Conservation (phyloP, 2,113 vertebrate genomes). For the Stictonetta naevosa region DNA sequence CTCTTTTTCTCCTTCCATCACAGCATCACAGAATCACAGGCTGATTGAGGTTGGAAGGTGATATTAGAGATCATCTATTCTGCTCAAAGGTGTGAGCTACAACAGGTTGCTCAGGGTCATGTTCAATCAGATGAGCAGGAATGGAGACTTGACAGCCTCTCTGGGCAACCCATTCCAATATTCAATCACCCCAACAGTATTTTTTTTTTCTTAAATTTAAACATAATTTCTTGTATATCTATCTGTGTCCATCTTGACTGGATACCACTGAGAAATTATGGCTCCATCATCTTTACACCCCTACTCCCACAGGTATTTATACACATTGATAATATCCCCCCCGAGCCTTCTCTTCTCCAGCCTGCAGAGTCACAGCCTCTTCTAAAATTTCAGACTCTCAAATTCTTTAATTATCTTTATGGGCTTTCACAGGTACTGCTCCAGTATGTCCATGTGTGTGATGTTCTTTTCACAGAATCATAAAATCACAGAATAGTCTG, state of each 20-base stretch:
- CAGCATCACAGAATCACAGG: background rate
- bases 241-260: background rate
- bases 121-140: background rate
- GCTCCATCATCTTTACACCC: background rate
- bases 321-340: fast-evolving
- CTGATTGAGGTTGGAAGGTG: background rate
- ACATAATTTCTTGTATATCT: background rate
- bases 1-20: background rate
- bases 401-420: background rate
- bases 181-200: background rate
- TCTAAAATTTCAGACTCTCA: background rate
- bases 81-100: background rate
- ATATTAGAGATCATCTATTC: background rate
- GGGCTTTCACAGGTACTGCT: background rate
- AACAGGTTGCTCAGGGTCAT: background rate
- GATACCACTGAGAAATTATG: background rate
- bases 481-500: background rate
- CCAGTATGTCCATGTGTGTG: background rate
- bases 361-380: background rate
- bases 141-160: background rate
- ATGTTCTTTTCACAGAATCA: background rate
- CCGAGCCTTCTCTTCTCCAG: background rate
- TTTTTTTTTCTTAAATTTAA: background rate
- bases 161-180: background rate
- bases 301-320: background rate